Evolutionary conservation across 2,113 vertebrate genomes (phyloP).

Genomic region (Bombycilla garrulus): DNA sequence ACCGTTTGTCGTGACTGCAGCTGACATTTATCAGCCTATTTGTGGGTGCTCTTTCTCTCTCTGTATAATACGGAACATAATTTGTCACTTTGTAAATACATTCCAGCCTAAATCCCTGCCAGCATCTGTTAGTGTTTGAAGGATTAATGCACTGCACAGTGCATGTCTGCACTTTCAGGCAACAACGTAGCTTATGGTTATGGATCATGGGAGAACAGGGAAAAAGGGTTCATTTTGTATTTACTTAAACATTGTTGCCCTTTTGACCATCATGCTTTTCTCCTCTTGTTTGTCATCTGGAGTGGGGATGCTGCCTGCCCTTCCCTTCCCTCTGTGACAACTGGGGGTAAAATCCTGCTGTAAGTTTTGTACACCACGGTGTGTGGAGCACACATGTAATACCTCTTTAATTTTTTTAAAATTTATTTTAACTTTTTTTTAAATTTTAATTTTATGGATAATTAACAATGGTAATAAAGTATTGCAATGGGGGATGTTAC

Average conservation of each 20-base stretch:
- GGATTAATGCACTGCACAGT: conserved; percentile 79
- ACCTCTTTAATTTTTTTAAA: neutral
- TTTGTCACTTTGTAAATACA: conserved; percentile 90
- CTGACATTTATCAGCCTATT: conserved; percentile 90
- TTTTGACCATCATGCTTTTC: conserved; percentile 55
- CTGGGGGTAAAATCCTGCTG: neutral
- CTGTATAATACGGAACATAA: conserved; percentile 81
- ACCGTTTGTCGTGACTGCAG: conserved; percentile 84
- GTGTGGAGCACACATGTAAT: neutral
- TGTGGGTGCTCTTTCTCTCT: conserved; percentile 84
- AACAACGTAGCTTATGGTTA: conserved; percentile 60
- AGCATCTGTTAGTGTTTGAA: conserved; percentile 83
- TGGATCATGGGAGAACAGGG: conserved; percentile 58
- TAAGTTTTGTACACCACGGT: neutral
- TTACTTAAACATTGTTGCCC: conserved; percentile 44
- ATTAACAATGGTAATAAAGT: neutral
- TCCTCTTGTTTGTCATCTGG: conserved; percentile 24
- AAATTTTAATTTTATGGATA: neutral
- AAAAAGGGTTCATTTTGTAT: conserved; percentile 24
- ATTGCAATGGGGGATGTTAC: neutral
- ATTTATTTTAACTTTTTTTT: too few species aligned
- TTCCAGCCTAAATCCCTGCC: conserved; percentile 85
- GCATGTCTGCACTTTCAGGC: conserved; percentile 71
- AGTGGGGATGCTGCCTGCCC: neutral
- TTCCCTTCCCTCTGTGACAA: neutral